Conservation (phyloP, 1,140 invertebrate genomes). For the Pseudomyrmex gracilis region DNA sequence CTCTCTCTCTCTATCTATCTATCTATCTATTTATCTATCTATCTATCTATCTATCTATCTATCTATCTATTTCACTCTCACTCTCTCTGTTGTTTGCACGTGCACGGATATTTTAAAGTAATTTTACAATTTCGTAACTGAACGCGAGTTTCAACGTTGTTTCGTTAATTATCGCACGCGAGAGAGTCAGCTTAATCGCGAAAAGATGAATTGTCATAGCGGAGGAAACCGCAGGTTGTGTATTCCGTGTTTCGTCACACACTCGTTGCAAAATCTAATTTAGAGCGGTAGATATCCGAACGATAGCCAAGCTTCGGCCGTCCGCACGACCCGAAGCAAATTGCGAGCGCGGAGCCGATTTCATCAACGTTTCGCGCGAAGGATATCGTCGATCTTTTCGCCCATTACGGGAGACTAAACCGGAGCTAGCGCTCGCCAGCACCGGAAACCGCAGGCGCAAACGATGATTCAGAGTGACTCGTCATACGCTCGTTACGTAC, state of each 20-base stretch:
- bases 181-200: constrained; percentile 23
- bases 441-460: constrained; percentile 55
- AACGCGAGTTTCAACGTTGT: too few relatives aligned
- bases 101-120: background rate
- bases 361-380: constrained; percentile 53
- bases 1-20: too few relatives aligned
- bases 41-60: too few relatives aligned
- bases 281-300: constrained; percentile 19
- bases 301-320: constrained; percentile 11
- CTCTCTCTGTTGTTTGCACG: too few relatives aligned
- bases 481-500: constrained; percentile 42
- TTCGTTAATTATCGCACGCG: constrained; percentile 1
- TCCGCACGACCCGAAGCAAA: constrained; percentile 40
- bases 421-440: constrained; percentile 10
- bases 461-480: constrained; percentile 47
- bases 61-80: too few relatives aligned
- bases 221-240: constrained; percentile 40
- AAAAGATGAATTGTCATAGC: constrained; percentile 43
- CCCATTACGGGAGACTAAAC: constrained; percentile 39
- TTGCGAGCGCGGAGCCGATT: constrained; percentile 51
- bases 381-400: constrained; percentile 55
- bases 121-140: background rate
- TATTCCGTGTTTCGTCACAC: constrained; percentile 52
- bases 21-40: too few relatives aligned
- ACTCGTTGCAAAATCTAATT: constrained; percentile 55